phyloP scores from a whole-genome alignment of 2,888 invertebrate genomes.

The Tigriopus californicus region DNA sequence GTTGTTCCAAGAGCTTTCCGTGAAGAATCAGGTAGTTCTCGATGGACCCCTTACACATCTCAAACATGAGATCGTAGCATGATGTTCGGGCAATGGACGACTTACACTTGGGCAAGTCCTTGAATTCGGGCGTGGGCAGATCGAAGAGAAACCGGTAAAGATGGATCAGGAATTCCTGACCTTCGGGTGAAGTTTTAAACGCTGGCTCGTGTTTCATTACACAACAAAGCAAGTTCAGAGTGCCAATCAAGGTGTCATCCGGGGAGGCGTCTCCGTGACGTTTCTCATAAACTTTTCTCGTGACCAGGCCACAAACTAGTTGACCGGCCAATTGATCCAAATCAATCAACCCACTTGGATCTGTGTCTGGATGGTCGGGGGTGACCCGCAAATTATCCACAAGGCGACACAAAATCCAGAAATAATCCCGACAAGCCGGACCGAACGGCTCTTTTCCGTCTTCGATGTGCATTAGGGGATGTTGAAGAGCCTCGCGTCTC shows the following conservation, averaged over 20 bases:
- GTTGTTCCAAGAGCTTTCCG: conserved; percentile 56
- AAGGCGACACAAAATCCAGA: conserved; percentile 72
- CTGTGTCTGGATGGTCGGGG: conserved; percentile 25
- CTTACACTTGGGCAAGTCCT: conserved; percentile 81
- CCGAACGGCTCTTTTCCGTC: conserved; percentile 87
- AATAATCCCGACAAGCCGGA: conserved; percentile 81
- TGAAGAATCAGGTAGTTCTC: conserved; percentile 70
- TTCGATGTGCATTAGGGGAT: conserved; percentile 30
- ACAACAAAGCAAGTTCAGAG: conserved; percentile 67
- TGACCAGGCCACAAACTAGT: conserved; percentile 50
- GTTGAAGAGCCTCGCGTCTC: conserved; percentile 25
- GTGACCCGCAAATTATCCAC: conserved; percentile 68
- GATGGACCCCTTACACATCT: conserved; percentile 61
- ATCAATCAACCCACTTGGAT: conserved; percentile 36
- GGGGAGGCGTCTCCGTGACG: conserved; percentile 52
- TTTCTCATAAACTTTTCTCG: conserved; percentile 61
- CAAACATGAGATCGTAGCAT: conserved; percentile 74
- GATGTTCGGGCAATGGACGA: conserved; percentile 67
- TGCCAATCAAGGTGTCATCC: conserved; percentile 74
- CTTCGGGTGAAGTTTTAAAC: conserved; percentile 60
- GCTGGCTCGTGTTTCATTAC: conserved; percentile 69
- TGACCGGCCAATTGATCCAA: conserved; percentile 46
- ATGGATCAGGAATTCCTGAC: conserved; percentile 44
- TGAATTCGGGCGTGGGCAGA: conserved; percentile 61
- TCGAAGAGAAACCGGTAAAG: conserved; percentile 76